These are phyloP conservation scores for Syrmaticus mikado DNA, from an alignment of 2,113 vertebrate species.

Conservation along the genomic window DNA sequence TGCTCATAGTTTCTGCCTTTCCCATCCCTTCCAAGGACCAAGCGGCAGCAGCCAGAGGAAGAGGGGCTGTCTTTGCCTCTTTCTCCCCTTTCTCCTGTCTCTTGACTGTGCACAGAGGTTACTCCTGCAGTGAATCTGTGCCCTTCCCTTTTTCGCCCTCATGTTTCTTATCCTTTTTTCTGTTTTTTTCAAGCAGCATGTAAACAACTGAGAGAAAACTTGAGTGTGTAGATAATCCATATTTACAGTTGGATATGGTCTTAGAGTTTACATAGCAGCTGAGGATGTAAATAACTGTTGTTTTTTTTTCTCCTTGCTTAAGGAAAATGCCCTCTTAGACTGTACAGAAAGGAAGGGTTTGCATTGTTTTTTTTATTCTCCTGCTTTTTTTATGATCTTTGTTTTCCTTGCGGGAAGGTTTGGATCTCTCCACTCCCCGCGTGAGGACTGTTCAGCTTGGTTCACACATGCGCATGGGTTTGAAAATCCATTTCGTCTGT, in stretches of 20 bases:
- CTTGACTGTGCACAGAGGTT: background rate
- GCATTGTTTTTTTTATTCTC: background rate
- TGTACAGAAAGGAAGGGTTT: slow-evolving; percentile 5
- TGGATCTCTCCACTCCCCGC: background rate
- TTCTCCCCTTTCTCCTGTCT: background rate
- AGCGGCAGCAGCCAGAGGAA: background rate
- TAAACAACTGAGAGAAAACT: slow-evolving; percentile 30
- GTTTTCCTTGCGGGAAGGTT: background rate
- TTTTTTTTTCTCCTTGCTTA: background rate
- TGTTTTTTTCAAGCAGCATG: background rate
- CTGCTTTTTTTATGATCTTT: background rate
- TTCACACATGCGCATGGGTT: background rate
- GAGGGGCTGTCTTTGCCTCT: background rate
- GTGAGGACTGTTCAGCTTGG: background rate
- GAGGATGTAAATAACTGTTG: slow-evolving; percentile 3
- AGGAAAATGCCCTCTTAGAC: background rate
- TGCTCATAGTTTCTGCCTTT: slow-evolving; percentile 40
- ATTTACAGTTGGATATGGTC: slow-evolving; percentile 17
- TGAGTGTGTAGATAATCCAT: background rate
- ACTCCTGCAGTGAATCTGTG: background rate
- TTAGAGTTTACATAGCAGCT: background rate
- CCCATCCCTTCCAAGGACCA: background rate
- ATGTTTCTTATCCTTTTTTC: background rate
- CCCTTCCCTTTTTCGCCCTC: background rate
- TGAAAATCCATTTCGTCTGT: background rate